phyloP scores from a whole-genome alignment of 1,140 invertebrate species.

The Homalodisca vitripennis region DNA sequence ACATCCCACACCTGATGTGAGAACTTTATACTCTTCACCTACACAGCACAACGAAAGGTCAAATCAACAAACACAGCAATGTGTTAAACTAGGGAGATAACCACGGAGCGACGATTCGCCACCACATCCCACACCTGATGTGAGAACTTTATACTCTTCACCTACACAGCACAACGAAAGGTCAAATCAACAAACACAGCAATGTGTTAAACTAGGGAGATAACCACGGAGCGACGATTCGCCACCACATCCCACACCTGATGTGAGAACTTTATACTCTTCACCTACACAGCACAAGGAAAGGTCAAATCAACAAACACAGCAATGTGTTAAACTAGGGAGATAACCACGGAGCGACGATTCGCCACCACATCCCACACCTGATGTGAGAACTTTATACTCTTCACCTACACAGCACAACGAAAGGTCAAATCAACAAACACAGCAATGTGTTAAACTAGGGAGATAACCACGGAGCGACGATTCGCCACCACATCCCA shows the following conservation, averaged over 20 bases:
- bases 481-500: slow-evolving; percentile 84
- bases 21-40: slow-evolving; percentile 88
- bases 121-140: slow-evolving; percentile 84
- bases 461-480: slow-evolving; percentile 79
- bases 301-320: too few species aligned
- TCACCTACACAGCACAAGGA: too few species aligned
- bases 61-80: slow-evolving; percentile 91
- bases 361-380: slow-evolving; percentile 86
- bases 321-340: slow-evolving; percentile 86
- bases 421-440: too few species aligned
- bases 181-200: slow-evolving; percentile 91
- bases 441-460: slow-evolving; percentile 85
- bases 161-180: too few species aligned
- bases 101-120: slow-evolving; percentile 78
- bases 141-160: slow-evolving; percentile 90
- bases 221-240: slow-evolving; percentile 77
- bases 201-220: slow-evolving; percentile 86
- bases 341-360: slow-evolving; percentile 76
- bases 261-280: slow-evolving; percentile 90
- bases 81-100: slow-evolving; percentile 84
- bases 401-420: too few species aligned
- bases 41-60: too few species aligned
- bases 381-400: slow-evolving; percentile 89
- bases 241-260: slow-evolving; percentile 83
- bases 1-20: slow-evolving; percentile 88